A percentile compares a stretch with the other conserved stretches of the same genome.
Conservation (phyloP, 2,797 vertebrate species). For the Todus mexicanus region DNA sequence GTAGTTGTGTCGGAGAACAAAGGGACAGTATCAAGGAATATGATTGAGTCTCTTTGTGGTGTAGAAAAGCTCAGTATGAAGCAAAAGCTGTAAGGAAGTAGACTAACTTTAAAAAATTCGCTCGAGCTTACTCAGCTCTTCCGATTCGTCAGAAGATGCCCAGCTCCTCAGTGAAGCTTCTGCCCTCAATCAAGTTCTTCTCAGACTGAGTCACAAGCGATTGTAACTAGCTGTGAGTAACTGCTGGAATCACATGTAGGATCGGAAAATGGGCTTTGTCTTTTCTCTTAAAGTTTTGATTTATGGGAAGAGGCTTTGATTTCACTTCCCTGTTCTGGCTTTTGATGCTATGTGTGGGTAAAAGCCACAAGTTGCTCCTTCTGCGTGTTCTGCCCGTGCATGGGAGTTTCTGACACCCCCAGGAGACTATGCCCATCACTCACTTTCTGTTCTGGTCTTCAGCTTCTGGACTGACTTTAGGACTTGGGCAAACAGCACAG, state of each 20-base stretch:
- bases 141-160: neutral
- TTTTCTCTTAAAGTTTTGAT: neutral
- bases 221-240: neutral
- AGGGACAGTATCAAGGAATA: neutral
- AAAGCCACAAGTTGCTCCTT: accelerated
- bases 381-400: accelerated
- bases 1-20: neutral
- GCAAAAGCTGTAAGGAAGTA: neutral
- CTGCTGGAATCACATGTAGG: neutral
- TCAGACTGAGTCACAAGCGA: neutral
- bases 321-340: neutral
- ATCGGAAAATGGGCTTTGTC: neutral
- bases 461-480: neutral
- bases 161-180: neutral
- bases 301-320: neutral
- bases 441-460: neutral
- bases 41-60: neutral
- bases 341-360: neutral
- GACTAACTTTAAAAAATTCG: neutral
- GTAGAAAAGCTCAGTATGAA: neutral
- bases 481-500: neutral
- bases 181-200: neutral
- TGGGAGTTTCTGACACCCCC: neutral
- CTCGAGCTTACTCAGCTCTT: neutral
- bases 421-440: neutral